phyloP scores from a whole-genome alignment of 2,888 invertebrate species.

The Parelbella ahira region DNA sequence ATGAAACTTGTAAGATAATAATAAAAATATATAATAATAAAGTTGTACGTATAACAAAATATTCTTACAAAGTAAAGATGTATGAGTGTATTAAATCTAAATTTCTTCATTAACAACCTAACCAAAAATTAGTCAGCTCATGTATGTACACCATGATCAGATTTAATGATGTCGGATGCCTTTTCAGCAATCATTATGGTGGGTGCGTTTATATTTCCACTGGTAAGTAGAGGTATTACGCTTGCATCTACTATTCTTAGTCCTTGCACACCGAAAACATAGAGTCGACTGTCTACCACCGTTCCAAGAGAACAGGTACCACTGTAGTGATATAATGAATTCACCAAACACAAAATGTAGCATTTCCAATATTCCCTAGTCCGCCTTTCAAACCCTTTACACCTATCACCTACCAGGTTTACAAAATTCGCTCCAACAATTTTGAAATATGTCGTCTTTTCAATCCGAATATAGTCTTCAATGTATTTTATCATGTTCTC shows the following conservation, averaged over 20 bases:
- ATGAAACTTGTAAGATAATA: too few species aligned
- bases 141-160: conserved; percentile 19
- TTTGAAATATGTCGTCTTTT: conserved; percentile 56
- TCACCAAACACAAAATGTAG: conserved; percentile 81
- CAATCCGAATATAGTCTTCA: conserved; percentile 44
- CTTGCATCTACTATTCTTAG: conserved; percentile 34
- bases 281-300: conserved; percentile 83
- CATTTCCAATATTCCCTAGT: conserved; percentile 85
- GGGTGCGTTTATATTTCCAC: conserved; percentile 80
- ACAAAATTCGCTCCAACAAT: conserved; percentile 44
- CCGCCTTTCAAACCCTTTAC: conserved; percentile 25
- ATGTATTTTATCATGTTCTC: conserved; percentile 54
- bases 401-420: conserved; percentile 31
- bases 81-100: too few species aligned
- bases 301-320: conserved; percentile 88
- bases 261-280: conserved; percentile 81
- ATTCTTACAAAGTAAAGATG: too few species aligned
- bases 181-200: conserved; percentile 39
- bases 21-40: too few species aligned
- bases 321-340: conserved; percentile 84
- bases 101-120: too few species aligned
- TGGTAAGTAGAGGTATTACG: conserved; percentile 70
- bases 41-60: too few species aligned
- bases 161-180: conserved; percentile 32
- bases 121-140: too few species aligned